Base-by-base conservation (phyloP, 2,797 vertebrate genomes). In the Chanos chanos region DNA sequence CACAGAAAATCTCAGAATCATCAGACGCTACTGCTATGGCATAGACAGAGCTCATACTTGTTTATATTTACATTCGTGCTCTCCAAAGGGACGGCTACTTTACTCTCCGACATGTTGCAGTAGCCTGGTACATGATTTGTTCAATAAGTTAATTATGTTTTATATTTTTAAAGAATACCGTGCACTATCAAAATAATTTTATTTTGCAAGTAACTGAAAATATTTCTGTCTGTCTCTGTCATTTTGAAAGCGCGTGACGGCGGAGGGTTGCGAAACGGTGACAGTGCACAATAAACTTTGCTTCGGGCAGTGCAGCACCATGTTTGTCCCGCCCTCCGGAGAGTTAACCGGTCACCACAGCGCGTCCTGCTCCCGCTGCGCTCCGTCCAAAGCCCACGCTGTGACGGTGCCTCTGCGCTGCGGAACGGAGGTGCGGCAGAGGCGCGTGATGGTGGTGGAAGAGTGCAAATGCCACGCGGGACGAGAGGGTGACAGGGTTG, bases 251-350 rank as follows among this genome's bases (percentile, higher is more conserved):
- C 82, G 48, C 22, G 80, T 91, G 64, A 82, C 81, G 1, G 81
- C 83, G 22, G 77, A 82, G 0, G 89, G 85, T 44, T 90, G 89
- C 12, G 68, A 83, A 50, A 55, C 81, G 0, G 76, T 88, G 25
- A 84, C 74, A 0, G 75, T 91, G 43, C 81, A 83, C 78, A 91
- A 91, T 78, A 84, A 85, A 56, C 75, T 91, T 77, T 91, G 89
- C 59, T 90, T 86, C 41, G 89, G 89, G 34, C 86, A 87, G 78
- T 90, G 89, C 86, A 87, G 75, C 76, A 91, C 89, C 28, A 78
- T 91, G 73, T 91, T 87, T 48, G 76, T 91, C 39, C 89, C 89
- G 0, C 68, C 79, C 0, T 82, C 72, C 3, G 84, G 70, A 13
- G 86, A 85, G 34, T 65, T 75, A 15, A 30, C 48, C 1, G 71